Percentiles rank a stretch among this genome's conserved stretches.
These are phyloP conservation scores for Euwallacea fornicatus DNA, from an alignment of 1,140 invertebrate species.

Conservation along the genomic window DNA sequence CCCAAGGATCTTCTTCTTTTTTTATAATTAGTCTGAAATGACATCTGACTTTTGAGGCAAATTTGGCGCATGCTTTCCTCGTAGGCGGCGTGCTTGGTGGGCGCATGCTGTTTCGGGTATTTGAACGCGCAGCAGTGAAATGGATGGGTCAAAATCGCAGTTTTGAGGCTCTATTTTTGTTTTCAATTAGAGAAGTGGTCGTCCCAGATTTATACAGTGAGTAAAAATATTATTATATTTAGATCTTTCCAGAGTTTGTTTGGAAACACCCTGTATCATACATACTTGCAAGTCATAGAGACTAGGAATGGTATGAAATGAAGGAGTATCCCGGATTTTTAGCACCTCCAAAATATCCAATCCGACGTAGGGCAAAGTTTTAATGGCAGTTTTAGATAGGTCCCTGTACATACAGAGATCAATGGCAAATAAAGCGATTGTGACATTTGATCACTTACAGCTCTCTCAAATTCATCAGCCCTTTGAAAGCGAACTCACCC, in stretches of 20 bases:
- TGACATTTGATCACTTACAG: conserved; percentile 59
- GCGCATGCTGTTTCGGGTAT: conserved; percentile 77
- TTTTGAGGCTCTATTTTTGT: conserved; percentile 47
- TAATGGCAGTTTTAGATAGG: conserved; percentile 74
- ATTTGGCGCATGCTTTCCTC: conserved; percentile 48
- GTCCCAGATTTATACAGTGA: too few relatives aligned
- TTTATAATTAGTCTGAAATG: conserved; percentile 16
- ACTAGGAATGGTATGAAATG: conserved; percentile 79
- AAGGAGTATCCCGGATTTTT: conserved; percentile 68
- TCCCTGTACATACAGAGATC: conserved; percentile 58
- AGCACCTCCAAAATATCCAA: conserved; percentile 72
- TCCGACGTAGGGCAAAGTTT: conserved; percentile 70
- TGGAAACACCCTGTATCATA: neutral
- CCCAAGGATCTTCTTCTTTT: conserved; percentile 24
- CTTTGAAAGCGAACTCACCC: conserved; percentile 66
- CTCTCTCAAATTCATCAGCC: conserved; percentile 61
- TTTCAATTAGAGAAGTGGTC: too few relatives aligned
- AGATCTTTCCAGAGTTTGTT: neutral
- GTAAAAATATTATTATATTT: conserved; percentile 9
- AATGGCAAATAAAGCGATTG: neutral
- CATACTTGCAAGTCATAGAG: conserved; percentile 74
- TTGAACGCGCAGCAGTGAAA: conserved; percentile 90
- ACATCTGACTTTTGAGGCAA: conserved; percentile 27
- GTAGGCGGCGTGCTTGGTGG: conserved; percentile 62
- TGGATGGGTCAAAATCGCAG: conserved; percentile 74